Conservation (phyloP, 2,888 invertebrate genomes). For the Chrysolina oricalcia region DNA sequence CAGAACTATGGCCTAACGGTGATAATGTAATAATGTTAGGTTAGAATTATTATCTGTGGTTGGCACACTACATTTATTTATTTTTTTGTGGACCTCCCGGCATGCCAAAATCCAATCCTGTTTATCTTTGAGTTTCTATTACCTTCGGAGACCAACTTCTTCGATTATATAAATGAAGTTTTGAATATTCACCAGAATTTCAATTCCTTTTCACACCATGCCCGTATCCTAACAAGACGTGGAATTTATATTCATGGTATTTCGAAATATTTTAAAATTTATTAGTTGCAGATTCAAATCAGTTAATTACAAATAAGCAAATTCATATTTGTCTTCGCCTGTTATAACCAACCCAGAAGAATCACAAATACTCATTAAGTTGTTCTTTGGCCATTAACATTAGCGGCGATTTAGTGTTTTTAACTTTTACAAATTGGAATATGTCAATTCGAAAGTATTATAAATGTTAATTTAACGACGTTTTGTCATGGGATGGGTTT, state of each 20-base stretch:
- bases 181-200: neutral
- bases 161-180: neutral
- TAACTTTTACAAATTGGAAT: conserved; percentile 31
- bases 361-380: conserved; percentile 14
- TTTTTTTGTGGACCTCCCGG: neutral
- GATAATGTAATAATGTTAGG: no score
- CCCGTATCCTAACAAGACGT: neutral
- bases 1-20: no score
- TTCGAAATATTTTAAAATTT: conserved; percentile 36
- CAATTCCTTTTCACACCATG: neutral
- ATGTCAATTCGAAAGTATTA: conserved; percentile 36
- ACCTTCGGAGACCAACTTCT: neutral
- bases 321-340: conserved; percentile 36
- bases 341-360: conserved; percentile 30
- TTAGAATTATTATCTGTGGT: conserved; percentile 7
- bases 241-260: conserved; percentile 35
- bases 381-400: neutral
- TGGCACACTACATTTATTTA: neutral
- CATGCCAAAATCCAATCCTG: neutral
- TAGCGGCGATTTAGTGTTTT: conserved; percentile 25
- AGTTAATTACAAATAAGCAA: conserved; percentile 36
- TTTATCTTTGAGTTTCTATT: neutral
- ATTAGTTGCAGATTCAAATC: conserved; percentile 39
- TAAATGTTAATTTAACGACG: conserved; percentile 34
- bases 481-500: neutral